Conservation (phyloP, 2,113 vertebrate species). For the Isurus oxyrinchus region DNA sequence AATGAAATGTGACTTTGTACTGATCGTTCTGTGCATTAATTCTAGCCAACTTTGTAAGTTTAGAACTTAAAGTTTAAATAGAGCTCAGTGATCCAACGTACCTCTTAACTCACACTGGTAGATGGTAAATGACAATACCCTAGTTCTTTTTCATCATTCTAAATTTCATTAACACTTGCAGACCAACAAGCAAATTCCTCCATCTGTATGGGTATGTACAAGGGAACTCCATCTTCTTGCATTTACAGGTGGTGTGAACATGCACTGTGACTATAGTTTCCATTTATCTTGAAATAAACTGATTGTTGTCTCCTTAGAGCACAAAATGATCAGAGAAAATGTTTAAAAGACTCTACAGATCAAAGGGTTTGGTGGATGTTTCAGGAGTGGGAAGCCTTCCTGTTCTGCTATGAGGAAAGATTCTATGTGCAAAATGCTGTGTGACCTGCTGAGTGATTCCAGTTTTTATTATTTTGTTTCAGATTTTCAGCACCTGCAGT, state of each 20-base stretch:
- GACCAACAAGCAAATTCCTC: neutral
- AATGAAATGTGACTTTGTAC: neutral
- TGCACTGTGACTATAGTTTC: neutral
- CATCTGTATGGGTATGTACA: neutral
- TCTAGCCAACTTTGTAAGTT: neutral
- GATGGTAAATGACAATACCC: neutral
- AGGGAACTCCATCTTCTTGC: neutral
- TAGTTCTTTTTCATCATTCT: neutral
- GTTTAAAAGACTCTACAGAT: neutral
- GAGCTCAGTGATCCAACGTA: neutral
- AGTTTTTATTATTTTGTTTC: neutral
- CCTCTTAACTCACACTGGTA: neutral
- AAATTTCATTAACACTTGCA: neutral
- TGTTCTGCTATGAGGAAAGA: neutral
- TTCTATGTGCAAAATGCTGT: neutral
- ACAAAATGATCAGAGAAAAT: neutral
- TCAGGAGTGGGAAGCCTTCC: neutral
- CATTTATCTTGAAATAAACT: neutral
- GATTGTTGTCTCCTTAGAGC: neutral
- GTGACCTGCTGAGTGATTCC: neutral
- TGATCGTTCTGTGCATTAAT: neutral
- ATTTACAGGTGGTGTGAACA: neutral
- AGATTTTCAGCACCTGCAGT: neutral
- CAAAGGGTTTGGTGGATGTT: neutral
- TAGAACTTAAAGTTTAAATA: neutral